These are phyloP conservation scores for Platichthys flesus DNA, from an alignment of 2,113 vertebrate genomes.

Conservation along the genomic window DNA sequence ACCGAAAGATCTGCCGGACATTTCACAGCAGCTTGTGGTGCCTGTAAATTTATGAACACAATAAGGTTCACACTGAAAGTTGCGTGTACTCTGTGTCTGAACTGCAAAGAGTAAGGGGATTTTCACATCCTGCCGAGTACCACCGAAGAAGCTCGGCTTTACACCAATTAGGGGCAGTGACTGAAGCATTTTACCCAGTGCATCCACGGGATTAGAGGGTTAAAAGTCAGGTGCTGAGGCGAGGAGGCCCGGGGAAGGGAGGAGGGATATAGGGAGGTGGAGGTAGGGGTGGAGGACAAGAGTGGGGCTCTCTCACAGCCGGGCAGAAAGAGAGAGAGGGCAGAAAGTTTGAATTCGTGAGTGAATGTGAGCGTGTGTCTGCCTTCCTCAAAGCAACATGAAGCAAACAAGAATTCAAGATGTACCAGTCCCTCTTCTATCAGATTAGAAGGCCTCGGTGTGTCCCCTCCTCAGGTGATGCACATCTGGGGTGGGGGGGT, in stretches of 20 bases:
- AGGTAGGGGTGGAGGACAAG: slow-evolving; percentile 28
- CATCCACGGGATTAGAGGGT: slow-evolving; percentile 77
- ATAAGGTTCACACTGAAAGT: neutral
- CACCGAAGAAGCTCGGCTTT: slow-evolving; percentile 31
- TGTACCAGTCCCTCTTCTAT: slow-evolving; percentile 5
- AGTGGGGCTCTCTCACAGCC: slow-evolving; percentile 50
- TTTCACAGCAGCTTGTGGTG: neutral
- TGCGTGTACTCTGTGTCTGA: neutral
- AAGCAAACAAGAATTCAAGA: slow-evolving; percentile 9
- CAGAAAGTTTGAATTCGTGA: slow-evolving; percentile 55
- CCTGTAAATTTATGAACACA: neutral
- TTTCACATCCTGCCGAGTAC: slow-evolving; percentile 2
- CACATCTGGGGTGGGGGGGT: neutral
- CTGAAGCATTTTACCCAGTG: slow-evolving; percentile 30
- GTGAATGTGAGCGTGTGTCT: slow-evolving; percentile 25
- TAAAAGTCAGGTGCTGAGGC: slow-evolving; percentile 78
- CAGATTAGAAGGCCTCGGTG: neutral
- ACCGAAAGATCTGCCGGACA: slow-evolving; percentile 7
- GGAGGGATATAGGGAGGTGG: slow-evolving; percentile 13
- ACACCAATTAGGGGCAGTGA: slow-evolving; percentile 63
- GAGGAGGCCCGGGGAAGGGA: slow-evolving; percentile 56
- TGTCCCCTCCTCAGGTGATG: slow-evolving; percentile 34
- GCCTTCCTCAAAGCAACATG: slow-evolving; percentile 27
- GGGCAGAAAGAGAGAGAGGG: slow-evolving; percentile 19
- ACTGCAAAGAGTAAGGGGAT: neutral